Evolutionary conservation across 2,888 invertebrate genomes (phyloP).

Genomic region (Ariolimax columbianus): DNA sequence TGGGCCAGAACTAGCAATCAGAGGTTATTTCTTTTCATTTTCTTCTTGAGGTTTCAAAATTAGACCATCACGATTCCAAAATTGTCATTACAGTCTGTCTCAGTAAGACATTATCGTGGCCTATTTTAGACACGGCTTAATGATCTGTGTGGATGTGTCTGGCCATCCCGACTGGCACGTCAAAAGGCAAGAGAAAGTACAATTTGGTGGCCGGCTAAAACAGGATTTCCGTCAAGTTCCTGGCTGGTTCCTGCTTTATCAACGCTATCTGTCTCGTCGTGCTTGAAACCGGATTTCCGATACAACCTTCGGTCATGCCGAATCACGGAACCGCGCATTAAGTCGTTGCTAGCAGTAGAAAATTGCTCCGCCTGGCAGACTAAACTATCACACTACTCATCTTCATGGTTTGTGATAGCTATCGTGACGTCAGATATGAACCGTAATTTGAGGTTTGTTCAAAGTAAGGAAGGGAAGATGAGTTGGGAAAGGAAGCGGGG

Average conservation of each 20-base stretch:
- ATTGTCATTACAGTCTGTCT: conserved; percentile 7
- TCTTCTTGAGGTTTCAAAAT: neutral
- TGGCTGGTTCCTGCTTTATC: conserved; percentile 17
- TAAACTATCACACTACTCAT: neutral
- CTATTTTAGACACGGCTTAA: neutral
- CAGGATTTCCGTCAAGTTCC: conserved; percentile 24
- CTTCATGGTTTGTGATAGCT: neutral
- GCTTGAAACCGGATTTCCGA: conserved; percentile 32
- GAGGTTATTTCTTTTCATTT: neutral
- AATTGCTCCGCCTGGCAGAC: conserved; percentile 3
- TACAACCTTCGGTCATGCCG: conserved; percentile 22
- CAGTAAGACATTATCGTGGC: neutral
- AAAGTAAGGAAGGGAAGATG: neutral
- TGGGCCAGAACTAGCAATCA: neutral
- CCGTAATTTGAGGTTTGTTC: neutral
- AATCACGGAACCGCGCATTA: conserved; percentile 15
- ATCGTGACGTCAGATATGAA: neutral
- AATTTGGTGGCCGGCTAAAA: conserved; percentile 2
- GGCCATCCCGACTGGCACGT: neutral
- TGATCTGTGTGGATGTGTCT: neutral
- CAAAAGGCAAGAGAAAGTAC: neutral
- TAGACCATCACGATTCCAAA: neutral
- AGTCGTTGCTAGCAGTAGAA: conserved; percentile 4
- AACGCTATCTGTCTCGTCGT: conserved; percentile 28
- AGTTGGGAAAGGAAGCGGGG: neutral